Evolutionary conservation across 2,888 invertebrate genomes (phyloP).

Genomic region (Chalcosyrphus nemorum): DNA sequence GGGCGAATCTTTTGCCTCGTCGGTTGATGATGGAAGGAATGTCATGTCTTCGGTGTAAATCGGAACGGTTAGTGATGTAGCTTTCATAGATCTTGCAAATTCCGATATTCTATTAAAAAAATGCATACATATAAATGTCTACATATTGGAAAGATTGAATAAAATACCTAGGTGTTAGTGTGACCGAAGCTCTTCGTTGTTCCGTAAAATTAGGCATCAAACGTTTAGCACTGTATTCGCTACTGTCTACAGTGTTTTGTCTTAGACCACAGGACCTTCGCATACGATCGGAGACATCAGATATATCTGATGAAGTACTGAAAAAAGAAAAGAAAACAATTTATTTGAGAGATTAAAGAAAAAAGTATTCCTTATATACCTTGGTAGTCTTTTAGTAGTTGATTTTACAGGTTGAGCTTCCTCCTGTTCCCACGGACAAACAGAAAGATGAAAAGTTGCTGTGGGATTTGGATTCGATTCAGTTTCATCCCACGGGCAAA

Average conservation of each 20-base stretch:
- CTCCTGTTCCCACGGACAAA: slow-evolving; percentile 80
- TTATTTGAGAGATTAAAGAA: not conserved
- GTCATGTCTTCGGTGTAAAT: slow-evolving; percentile 60
- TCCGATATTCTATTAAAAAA: slow-evolving; percentile 48
- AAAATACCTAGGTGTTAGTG: slow-evolving; percentile 79
- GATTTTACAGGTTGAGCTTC: slow-evolving; percentile 54
- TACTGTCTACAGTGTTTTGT: slow-evolving; percentile 87
- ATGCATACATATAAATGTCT: too few relatives aligned
- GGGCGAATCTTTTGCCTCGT: slow-evolving; percentile 40
- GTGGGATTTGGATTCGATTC: slow-evolving; percentile 56
- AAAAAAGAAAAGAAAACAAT: not conserved
- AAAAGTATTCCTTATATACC: slow-evolving; percentile 74
- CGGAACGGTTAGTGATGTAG: slow-evolving; percentile 65
- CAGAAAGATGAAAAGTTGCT: slow-evolving; percentile 77
- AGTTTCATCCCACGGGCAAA: slow-evolving; percentile 80
- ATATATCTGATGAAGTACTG: slow-evolving; percentile 85
- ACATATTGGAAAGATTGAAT: too few relatives aligned
- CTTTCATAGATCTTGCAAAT: slow-evolving; percentile 61
- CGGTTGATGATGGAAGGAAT: slow-evolving; percentile 44
- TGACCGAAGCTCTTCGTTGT: slow-evolving; percentile 81
- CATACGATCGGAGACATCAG: slow-evolving; percentile 85
- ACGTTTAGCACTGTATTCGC: slow-evolving; percentile 83
- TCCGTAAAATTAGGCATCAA: slow-evolving; percentile 79
- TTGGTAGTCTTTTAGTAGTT: slow-evolving; percentile 75
- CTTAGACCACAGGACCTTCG: slow-evolving; percentile 86